These are phyloP conservation scores for Phasia obesa DNA, from an alignment of 2,888 invertebrate genomes.

Conservation along the genomic window DNA sequence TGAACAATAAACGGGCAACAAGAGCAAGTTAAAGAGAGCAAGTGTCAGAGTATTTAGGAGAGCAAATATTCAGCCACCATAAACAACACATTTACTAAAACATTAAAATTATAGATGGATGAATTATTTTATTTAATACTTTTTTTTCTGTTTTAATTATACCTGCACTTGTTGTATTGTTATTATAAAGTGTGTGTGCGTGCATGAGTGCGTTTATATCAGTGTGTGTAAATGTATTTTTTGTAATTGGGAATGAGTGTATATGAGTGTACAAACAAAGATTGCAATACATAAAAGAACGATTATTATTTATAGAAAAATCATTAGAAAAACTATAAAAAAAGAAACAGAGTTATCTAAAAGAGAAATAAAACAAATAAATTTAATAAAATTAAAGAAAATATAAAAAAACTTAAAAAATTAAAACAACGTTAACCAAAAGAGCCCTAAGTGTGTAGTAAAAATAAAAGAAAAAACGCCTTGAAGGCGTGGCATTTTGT, in stretches of 20 bases:
- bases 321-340: slow-evolving; percentile 35
- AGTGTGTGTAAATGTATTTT: not conserved
- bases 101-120: slow-evolving; percentile 48
- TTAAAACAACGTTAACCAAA: not conserved
- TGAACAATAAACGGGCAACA: not conserved
- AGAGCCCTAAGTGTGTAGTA: not conserved
- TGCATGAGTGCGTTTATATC: not conserved
- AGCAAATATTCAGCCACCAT: slow-evolving; percentile 16
- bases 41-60: not conserved
- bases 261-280: slow-evolving; percentile 45
- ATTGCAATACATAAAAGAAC: slow-evolving; percentile 55
- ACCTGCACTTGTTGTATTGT: slow-evolving; percentile 62
- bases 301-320: slow-evolving; percentile 47
- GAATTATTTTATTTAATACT: slow-evolving; percentile 52
- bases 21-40: not conserved
- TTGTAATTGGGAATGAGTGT: slow-evolving; percentile 15
- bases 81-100: slow-evolving; percentile 17
- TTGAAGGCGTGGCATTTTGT: slow-evolving; percentile 40
- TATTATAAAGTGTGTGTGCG: slow-evolving; percentile 4
- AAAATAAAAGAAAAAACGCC: slow-evolving; percentile 15
- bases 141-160: slow-evolving; percentile 53
- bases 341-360: not conserved
- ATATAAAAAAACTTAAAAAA: not conserved
- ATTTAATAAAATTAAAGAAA: slow-evolving; percentile 3
- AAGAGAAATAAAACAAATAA: not conserved